Evolutionary conservation across 2,888 invertebrate species (phyloP), one percentile per base, ranked within the genome.

Genomic region (Crepidodera aurea): DNA sequence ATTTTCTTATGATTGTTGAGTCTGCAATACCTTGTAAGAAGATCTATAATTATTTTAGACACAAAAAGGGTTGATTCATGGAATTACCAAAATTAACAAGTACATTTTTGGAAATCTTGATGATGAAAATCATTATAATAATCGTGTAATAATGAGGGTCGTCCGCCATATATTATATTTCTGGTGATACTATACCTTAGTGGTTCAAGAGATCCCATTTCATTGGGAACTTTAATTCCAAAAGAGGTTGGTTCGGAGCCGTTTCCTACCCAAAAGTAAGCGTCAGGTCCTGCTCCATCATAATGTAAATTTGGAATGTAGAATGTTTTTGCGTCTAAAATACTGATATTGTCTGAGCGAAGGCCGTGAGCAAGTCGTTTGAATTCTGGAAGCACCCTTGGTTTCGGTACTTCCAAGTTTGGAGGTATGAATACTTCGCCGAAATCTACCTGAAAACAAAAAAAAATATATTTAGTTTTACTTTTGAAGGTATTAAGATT

Each of bases 181-280:
- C n/a, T n/a, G n/a, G n/a, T n/a, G n/a, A n/a, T n/a, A n/a, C n/a
- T n/a, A n/a, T 40, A 65, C 66, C 66, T 86, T 34, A 96, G 84
- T 0, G 92, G 92, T 63, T 91, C 87, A 53, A 91, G 79, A 32
- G 94, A 93, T 58, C 93, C 92, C 81, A 92, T 87, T 82, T 96
- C 95, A 79, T 95, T 95, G 51, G 95, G 94, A 48, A 88, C 89
- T 84, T 94, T 95, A 70, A 89, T 88, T 22, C 95, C 95, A 80
- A 90, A 88, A 13, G 90, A 84, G 73, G 87, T 89, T 0, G 94
- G 94, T 69, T 92, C 91, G 0, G 88, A 83, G 2, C 94, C 95
- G 72, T 90, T 94, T 12, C 96, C 95, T n/a, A 94, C 94, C 92
- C 93, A 94, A 82, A 96, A 96, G 81, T 93, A 95, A 0, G 95